Base-by-base conservation (phyloP, 2,888 invertebrate genomes). In the Agonopterix heracliana region DNA sequence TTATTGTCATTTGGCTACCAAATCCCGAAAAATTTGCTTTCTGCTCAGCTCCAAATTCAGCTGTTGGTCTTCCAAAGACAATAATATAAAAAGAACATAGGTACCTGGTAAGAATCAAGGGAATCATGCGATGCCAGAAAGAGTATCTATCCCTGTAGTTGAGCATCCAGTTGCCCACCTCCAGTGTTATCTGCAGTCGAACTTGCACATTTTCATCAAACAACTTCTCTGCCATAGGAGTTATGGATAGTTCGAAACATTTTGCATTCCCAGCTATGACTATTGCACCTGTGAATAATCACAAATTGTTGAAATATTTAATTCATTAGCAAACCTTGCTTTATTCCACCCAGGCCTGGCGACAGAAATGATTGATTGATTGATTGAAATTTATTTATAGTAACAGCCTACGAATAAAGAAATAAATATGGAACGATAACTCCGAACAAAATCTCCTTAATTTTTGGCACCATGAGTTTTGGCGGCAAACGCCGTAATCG, bases 151-250 rank as follows among this genome's bases (percentile, higher is more conserved):
- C 97, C 47, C 90, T 90, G 50, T 97, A 91, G 48, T 92, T 90
- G 26, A 95, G 71, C 72, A 97, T 87, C 95, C 96, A 95, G 43
- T 90, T 85, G 2, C 95, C 94, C 0, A 95, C 93, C 60, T 95
- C 93, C 62, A 91, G 81, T 0, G 94, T 93, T 3, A 96, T 94
- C 41, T 41, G 41, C 1, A 41, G 80, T 44, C 98, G 90, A 0
- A 98, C 97, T 50, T 90, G 82, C 0, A 93, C 92, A 66, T 93
- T 93, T 61, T 93, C 92, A 84, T 98, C 98, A 89, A 98, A 97
- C 3, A 97, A 77, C 60, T 95, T 90, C 64, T 96, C 96, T 0
- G 96, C 96, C 73, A 98, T 89, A n/a, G 95, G 94, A 0, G 91
- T 92, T 14, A 95, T 90, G 0, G 94, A 92, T 48, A 93, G 87